Percentiles rank a stretch among this genome's conserved stretches.
phyloP scores from a whole-genome alignment of 30 jellyfish, hydroid and myxozoan genomes.

The Hydractinia symbiolongicarpus region DNA sequence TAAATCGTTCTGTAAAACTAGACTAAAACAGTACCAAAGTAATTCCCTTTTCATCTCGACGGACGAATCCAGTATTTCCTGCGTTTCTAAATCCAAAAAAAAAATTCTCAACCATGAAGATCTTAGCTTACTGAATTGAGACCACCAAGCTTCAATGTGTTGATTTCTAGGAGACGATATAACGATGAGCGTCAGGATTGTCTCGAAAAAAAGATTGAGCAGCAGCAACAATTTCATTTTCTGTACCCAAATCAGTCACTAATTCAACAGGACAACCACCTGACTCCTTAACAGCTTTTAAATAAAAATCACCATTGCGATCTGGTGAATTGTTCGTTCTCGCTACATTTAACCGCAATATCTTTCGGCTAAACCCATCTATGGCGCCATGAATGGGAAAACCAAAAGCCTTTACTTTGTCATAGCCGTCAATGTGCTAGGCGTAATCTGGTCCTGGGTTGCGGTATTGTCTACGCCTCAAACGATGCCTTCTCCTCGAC shows the following conservation, averaged over 20 bases:
- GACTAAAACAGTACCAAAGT: slow-evolving; percentile 14
- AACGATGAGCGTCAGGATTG: no score
- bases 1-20: neutral
- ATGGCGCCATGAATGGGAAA: no score
- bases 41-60: slow-evolving; percentile 25
- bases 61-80: slow-evolving; percentile 19
- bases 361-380: slow-evolving; percentile 11
- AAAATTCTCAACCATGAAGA: slow-evolving; percentile 42
- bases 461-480: slow-evolving; percentile 9
- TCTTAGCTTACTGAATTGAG: no score
- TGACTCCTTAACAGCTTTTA: slow-evolving; percentile 18
- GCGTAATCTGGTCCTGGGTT: slow-evolving; percentile 30
- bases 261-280: slow-evolving; percentile 32
- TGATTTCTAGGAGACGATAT: no score
- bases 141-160: no score
- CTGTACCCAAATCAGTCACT: slow-evolving; percentile 14
- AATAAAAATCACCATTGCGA: slow-evolving; percentile 17
- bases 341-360: slow-evolving; percentile 24
- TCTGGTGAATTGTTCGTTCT: slow-evolving; percentile 33
- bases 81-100: slow-evolving; percentile 31
- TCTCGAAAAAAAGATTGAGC: no score
- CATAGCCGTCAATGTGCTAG: slow-evolving; percentile 25
- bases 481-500: slow-evolving; percentile 22
- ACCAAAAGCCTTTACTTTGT: no score
- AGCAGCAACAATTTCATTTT: neutral